phyloP scores from a whole-genome alignment of 2,797 vertebrate genomes.

The Parauchenoglanis punctatus region DNA sequence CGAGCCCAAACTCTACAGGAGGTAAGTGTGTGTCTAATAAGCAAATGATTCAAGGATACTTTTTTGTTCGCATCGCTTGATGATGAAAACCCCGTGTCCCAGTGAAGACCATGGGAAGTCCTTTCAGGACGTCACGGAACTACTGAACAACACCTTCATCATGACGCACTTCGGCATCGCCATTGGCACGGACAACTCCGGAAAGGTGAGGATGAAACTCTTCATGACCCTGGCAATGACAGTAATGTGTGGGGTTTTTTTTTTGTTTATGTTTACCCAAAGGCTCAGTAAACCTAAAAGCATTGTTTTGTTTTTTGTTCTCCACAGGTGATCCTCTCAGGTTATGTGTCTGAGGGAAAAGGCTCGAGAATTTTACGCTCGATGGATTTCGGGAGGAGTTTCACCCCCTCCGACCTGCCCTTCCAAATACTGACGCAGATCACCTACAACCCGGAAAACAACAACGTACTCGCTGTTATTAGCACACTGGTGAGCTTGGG shows the following conservation, averaged over 20 bases:
- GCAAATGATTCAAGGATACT: background rate
- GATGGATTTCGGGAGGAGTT: constrained; percentile 83
- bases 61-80: background rate
- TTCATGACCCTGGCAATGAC: background rate
- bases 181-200: constrained; percentile 87
- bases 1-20: constrained; percentile 92
- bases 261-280: background rate
- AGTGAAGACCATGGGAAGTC: constrained; percentile 94
- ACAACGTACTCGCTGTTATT: constrained; percentile 78
- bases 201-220: constrained; percentile 79
- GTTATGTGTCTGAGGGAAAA: constrained; percentile 80
- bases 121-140: constrained; percentile 85
- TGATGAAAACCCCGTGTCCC: constrained; percentile 22
- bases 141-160: constrained; percentile 94
- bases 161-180: constrained; percentile 89
- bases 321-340: constrained; percentile 88
- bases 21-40: constrained; percentile 33
- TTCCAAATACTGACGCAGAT: constrained; percentile 86
- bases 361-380: constrained; percentile 86
- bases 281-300: background rate
- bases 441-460: constrained; percentile 81
- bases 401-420: constrained; percentile 79
- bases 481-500: constrained; percentile 78
- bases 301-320: too few species aligned
- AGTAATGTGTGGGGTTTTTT: too few species aligned